A percentile compares a stretch with the other conserved stretches of the same genome.
Evolutionary conservation across 2,113 vertebrate genomes (phyloP).

Genomic region (Sigmodon hispidus): DNA sequence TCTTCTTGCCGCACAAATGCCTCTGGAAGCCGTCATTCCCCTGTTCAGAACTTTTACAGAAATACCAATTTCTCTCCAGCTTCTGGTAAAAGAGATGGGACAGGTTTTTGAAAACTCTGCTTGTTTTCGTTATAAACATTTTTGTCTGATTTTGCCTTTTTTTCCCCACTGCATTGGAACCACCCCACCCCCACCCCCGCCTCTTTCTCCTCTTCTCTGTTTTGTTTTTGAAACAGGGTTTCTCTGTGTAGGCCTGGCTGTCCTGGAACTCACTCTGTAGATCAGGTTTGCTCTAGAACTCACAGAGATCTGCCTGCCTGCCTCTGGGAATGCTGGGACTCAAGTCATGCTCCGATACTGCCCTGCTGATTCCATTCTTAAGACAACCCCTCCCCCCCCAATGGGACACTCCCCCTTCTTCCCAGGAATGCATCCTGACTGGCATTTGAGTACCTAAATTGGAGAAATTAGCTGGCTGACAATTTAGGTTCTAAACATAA

Average conservation of each 20-base stretch:
- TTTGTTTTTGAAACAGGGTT: neutral
- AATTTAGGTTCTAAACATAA: neutral
- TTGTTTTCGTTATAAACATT: neutral
- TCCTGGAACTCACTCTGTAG: neutral
- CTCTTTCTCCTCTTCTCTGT: neutral
- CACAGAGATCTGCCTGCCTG: neutral
- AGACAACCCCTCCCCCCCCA: too few species aligned
- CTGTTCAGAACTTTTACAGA: neutral
- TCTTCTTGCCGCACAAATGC: neutral
- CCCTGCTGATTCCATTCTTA: neutral
- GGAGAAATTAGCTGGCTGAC: neutral
- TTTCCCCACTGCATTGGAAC: neutral
- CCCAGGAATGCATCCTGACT: neutral
- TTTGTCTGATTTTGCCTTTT: neutral
- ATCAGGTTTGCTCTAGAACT: neutral
- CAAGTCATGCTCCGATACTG: neutral
- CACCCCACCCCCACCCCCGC: neutral
- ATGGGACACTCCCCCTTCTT: neutral
- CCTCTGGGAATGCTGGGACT: neutral
- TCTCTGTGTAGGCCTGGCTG: neutral
- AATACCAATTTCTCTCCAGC: neutral
- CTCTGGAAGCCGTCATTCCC: neutral
- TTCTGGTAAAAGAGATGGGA: neutral
- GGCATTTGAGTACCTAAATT: neutral
- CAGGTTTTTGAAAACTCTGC: neutral